Base-by-base conservation (phyloP, 2,888 invertebrate species). In the Catocala sponsa region DNA sequence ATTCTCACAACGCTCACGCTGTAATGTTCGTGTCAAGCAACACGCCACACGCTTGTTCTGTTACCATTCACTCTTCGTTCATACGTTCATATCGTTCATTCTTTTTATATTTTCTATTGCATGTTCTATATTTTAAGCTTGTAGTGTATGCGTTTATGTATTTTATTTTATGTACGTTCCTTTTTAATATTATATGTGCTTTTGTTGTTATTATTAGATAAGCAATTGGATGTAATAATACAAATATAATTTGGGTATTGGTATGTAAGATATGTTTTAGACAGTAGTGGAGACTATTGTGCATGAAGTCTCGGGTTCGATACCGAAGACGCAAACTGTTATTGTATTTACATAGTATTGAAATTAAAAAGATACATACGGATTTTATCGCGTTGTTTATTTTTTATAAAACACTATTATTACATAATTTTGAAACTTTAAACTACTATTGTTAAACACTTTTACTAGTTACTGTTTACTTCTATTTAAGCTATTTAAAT, bases 1-100 rank as follows among this genome's bases (percentile, higher is more conserved):
- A 87, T 86, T 88, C 85, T 84, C 83, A 71, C 53, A 48, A 41
- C 15, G 63, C 85, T 84, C 83, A 72, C 63, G 55, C 58, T 57
- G 56, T 51, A 75, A 79, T 77, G 80, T 82, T 81, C 75, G 78
- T 74, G 69, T 68, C 60, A 53, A 56, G 53, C 44, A 44, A 63
- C 74, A 65, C 74, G 78, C 74, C 63, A 60, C 74, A 70, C 73
- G 82, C 81, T 74, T 77, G 42, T 63, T 47, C 13, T 60, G 53
- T 65, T 43, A 13, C 41, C 47, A 13, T 41, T 54, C 59, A 59
- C 71, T 66, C 65, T 38, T 6, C 38, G 9, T 50, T 61, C 61
- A 63, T 58, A 68, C 70, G 71, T 72, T 69, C 72, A 76, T 77
- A 13, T 78, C 61, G 73, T 73, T 77, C 76, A 76, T 78, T 78